Evolutionary conservation across 2,888 invertebrate genomes (phyloP).

Genomic region (Ischnus inquisitorius): DNA sequence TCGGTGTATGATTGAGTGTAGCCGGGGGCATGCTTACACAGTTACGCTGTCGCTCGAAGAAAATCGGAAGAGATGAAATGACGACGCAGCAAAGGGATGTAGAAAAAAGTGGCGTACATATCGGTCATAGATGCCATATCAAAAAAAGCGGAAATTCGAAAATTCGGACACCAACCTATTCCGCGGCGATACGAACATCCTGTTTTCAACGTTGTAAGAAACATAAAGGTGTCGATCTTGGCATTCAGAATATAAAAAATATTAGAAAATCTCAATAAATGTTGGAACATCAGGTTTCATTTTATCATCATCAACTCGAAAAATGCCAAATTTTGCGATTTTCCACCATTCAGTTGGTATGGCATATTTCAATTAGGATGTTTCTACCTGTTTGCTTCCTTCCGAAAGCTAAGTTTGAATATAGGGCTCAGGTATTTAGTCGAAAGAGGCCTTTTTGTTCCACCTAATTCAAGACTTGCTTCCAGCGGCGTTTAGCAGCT

Average conservation of each 20-base stretch:
- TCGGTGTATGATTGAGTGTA: conserved; percentile 73
- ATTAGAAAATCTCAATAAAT: too few species aligned
- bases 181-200: neutral
- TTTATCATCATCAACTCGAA: too few species aligned
- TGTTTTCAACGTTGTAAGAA: neutral
- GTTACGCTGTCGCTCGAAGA: conserved; percentile 71
- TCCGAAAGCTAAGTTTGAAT: conserved; percentile 66
- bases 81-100: conserved; percentile 50
- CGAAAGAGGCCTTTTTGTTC: conserved; percentile 74
- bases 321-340: too few species aligned
- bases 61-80: conserved; percentile 59
- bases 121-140: neutral
- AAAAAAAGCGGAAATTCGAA: neutral
- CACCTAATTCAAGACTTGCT: conserved; percentile 78
- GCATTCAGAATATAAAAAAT: neutral
- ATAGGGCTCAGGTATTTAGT: conserved; percentile 72
- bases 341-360: too few species aligned
- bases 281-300: too few species aligned
- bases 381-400: conserved; percentile 73
- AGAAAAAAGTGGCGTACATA: conserved; percentile 60
- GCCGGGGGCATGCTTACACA: conserved; percentile 74
- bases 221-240: neutral
- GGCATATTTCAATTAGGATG: conserved; percentile 45
- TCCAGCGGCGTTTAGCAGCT: conserved; percentile 62
- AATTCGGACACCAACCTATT: neutral